Evolutionary conservation across 2,888 invertebrate species (phyloP).

Genomic region (Lymantria monacha): DNA sequence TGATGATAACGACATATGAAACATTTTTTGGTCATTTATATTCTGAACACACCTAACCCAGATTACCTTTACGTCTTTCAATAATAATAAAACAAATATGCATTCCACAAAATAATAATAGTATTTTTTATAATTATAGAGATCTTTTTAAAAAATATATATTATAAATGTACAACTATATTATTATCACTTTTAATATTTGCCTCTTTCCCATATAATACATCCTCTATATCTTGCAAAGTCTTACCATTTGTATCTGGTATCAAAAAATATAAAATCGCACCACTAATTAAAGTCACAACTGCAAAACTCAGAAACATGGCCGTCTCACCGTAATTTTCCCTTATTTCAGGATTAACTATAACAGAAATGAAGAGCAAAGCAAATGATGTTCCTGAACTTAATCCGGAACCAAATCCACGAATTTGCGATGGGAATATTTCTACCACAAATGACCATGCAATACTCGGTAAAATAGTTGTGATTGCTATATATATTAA

Average conservation of each 20-base stretch:
- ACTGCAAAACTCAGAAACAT: constrained; percentile 44
- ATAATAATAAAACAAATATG: too few species aligned
- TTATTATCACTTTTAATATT: not conserved
- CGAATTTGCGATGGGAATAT: constrained; percentile 50
- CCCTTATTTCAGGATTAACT: constrained; percentile 42
- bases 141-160: too few species aligned
- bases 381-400: constrained; percentile 41
- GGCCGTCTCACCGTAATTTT: constrained; percentile 34
- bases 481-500: constrained; percentile 42
- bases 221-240: constrained; percentile 84
- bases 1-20: too few species aligned
- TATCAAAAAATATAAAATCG: constrained; percentile 41
- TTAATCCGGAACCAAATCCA: constrained; percentile 50
- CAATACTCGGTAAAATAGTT: constrained; percentile 36
- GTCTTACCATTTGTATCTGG: constrained; percentile 81
- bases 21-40: too few species aligned
- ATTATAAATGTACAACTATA: not conserved
- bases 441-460: constrained; percentile 53
- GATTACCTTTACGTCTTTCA: too few species aligned
- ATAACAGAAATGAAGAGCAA: constrained; percentile 50
- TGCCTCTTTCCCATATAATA: constrained; percentile 30
- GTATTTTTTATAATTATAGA: too few species aligned
- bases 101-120: too few species aligned
- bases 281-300: constrained; percentile 32
- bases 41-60: too few species aligned